Evolutionary conservation across 2,797 vertebrate species (phyloP), one percentile per base, ranked within the genome.

Genomic region (Sylvilagus floridanus): DNA sequence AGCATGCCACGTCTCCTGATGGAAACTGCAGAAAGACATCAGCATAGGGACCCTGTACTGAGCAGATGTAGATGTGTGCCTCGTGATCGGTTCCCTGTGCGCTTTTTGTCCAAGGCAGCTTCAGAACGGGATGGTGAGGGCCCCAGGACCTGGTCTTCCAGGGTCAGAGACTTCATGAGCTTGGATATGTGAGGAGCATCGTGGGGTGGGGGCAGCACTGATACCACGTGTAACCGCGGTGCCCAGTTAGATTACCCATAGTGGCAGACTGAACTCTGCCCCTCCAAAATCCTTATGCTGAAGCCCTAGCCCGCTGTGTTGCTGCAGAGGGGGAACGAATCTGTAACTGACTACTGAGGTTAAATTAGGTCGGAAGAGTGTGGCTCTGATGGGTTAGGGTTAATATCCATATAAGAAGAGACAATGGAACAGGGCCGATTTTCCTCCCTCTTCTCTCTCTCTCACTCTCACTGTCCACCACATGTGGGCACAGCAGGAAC

Each of bases 181-280:
- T 62, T 69, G 26, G 30, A 13, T 32, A 24, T 19, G 24, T 12
- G 2, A 76, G 13, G 32, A 89, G 26, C 9, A 77, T 13, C 5
- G 8, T 69, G 37, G 30, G 14, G 22, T 47, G 47, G 19, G 30
- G 28, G 5, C 10, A 32, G 19, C 17, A n/a, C 57, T 26, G 16
- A 62, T 47, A 28, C 13, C 35, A 32, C 2, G 19, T 68, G 35
- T n/a, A 57, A 22, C 16, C n/a, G 0, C 8, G 24, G 68, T 22
- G 5, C 1, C 0, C 19, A 19, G 24, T 26, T 30, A 5, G 22
- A 21, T n/a, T 9, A 17, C 42, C 14, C 11, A 0, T 16, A 26
- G 7, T n/a, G 52, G 3, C 54, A 13, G 22, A 14, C 1, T 52
- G 32, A 28, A 47, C 11, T 0, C 0, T 8, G n/a, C 2, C 5